phyloP scores from a whole-genome alignment of 2,797 vertebrate species.

The Hydrolagus colliei region DNA sequence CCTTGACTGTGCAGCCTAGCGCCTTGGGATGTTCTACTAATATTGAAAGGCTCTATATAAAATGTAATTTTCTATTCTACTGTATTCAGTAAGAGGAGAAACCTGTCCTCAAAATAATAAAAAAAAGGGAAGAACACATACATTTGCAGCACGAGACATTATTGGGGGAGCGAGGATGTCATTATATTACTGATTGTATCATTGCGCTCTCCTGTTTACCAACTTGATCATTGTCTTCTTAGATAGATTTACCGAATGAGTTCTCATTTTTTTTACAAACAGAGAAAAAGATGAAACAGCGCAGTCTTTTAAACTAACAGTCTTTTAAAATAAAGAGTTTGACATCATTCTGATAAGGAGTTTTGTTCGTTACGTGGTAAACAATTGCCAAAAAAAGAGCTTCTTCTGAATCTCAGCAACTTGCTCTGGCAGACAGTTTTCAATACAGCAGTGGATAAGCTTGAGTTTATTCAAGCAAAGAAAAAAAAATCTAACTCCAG shows the following conservation, averaged over 20 bases:
- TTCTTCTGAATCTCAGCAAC: conserved; percentile 3
- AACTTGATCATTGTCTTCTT: neutral
- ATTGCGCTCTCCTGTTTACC: neutral
- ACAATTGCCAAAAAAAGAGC: neutral
- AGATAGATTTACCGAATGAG: neutral
- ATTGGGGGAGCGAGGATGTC: neutral
- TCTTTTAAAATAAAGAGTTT: neutral
- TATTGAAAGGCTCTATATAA: no score
- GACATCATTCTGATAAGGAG: neutral
- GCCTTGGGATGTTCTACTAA: no score
- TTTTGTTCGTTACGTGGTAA: neutral
- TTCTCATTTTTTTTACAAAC: neutral
- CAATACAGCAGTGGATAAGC: conserved; percentile 65
- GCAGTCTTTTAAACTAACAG: neutral
- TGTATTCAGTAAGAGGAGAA: neutral
- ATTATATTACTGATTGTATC: neutral
- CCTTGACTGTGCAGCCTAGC: no score
- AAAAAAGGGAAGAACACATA: neutral
- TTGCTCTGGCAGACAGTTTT: conserved; percentile 23
- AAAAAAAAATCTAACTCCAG: conserved; percentile 89
- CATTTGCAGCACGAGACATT: no score
- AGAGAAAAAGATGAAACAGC: neutral
- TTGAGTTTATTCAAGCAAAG: conserved; percentile 84
- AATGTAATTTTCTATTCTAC: no score
- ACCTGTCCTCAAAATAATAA: neutral